A percentile compares a stretch with the other conserved stretches of the same genome.
phyloP scores from a whole-genome alignment of 2,888 invertebrate species.

The Euzetes globulus region DNA sequence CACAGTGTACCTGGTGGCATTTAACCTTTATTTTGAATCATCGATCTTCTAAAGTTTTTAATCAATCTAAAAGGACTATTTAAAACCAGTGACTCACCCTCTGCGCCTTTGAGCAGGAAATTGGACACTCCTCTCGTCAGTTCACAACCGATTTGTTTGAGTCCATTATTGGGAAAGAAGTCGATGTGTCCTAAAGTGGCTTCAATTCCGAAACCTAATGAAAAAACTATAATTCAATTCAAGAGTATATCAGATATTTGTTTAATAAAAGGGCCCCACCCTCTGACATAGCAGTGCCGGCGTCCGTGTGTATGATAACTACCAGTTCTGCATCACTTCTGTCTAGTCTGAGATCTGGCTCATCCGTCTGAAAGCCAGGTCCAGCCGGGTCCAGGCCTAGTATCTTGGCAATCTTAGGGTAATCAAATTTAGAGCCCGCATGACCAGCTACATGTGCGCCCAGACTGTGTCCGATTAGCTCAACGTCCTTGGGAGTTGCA shows the following conservation, averaged over 20 bases:
- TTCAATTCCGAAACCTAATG: constrained; percentile 28
- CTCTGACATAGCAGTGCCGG: constrained; percentile 20
- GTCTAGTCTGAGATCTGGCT: constrained; percentile 24
- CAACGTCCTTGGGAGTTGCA: background rate
- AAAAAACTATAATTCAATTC: background rate
- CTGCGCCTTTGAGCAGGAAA: constrained; percentile 24
- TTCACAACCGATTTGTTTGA: constrained; percentile 31
- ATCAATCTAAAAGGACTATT: too few relatives aligned
- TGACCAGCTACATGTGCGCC: constrained; percentile 32
- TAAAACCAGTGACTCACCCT: background rate
- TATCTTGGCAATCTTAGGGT: constrained; percentile 26
- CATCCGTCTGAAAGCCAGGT: constrained; percentile 29
- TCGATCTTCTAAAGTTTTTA: too few relatives aligned
- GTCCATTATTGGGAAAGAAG: constrained; percentile 35
- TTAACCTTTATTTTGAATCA: too few relatives aligned
- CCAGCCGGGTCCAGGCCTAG: constrained; percentile 34
- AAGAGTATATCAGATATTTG: background rate
- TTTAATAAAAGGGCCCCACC: background rate
- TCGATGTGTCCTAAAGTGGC: constrained; percentile 28
- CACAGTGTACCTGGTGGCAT: too few relatives aligned
- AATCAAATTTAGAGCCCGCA: constrained; percentile 20
- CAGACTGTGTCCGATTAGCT: constrained; percentile 30
- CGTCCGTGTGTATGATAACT: constrained; percentile 25
- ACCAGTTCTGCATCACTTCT: constrained; percentile 30
- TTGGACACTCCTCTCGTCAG: constrained; percentile 23